Percentiles rank a stretch among this genome's conserved stretches.
phyloP scores from a whole-genome alignment of 2,888 invertebrate genomes.

The Drosophila siamana region DNA sequence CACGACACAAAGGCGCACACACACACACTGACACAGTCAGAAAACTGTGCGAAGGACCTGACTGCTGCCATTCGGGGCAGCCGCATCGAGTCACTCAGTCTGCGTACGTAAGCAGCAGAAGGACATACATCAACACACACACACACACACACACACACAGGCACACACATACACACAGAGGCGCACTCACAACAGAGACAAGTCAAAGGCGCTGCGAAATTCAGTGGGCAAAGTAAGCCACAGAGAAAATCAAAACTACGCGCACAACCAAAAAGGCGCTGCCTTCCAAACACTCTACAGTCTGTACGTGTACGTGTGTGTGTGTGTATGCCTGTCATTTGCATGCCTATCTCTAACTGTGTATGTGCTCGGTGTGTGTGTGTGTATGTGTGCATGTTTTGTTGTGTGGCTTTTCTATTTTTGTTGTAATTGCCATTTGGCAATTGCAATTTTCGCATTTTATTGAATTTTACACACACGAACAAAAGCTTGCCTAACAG shows the following conservation, averaged over 20 bases:
- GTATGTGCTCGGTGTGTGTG: conserved; percentile 17
- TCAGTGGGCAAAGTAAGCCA: conserved; percentile 74
- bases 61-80: conserved; percentile 71
- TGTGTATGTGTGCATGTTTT: conserved; percentile 35
- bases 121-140: conserved; percentile 67
- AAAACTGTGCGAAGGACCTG: conserved; percentile 58
- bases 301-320: conserved; percentile 34
- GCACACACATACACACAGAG: conserved; percentile 24
- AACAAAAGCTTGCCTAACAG: conserved; percentile 56
- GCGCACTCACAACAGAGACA: conserved; percentile 39
- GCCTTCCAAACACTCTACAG: conserved; percentile 29
- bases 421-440: conserved; percentile 72
- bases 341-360: conserved; percentile 37
- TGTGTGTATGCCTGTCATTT: conserved; percentile 7
- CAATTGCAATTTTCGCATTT: conserved; percentile 79
- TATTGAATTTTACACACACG: conserved; percentile 77
- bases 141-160: conserved; percentile 20
- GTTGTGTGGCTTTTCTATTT: conserved; percentile 39
- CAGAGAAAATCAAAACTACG: conserved; percentile 80
- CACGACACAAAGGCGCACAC: conserved; percentile 42
- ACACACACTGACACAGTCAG: conserved; percentile 32
- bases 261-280: conserved; percentile 72
- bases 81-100: conserved; percentile 81
- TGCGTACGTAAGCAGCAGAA: conserved; percentile 82
- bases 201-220: conserved; percentile 64